Conservation (phyloP, 1,140 invertebrate species). For the Temnothorax nylanderi region DNA sequence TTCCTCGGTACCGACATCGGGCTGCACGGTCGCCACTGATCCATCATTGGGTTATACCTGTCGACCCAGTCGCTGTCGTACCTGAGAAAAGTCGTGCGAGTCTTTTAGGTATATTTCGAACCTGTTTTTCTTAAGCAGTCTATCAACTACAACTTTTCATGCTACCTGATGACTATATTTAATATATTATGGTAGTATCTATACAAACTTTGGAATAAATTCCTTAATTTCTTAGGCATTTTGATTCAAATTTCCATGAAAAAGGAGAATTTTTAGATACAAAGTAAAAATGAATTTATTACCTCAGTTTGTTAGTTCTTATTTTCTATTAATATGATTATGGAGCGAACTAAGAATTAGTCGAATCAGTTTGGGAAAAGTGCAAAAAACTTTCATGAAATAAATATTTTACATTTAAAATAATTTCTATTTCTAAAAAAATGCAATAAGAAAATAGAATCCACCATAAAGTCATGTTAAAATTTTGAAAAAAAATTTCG, state of each 20-base stretch:
- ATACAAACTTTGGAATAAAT: not conserved
- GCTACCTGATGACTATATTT: not conserved
- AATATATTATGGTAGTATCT: not conserved
- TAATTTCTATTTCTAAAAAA: not conserved
- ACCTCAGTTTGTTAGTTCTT: too few relatives aligned
- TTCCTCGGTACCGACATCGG: conserved; percentile 95
- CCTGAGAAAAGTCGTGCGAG: conserved; percentile 66
- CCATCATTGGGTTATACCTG: conserved; percentile 91
- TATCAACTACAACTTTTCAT: not conserved
- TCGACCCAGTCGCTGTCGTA: conserved; percentile 86
- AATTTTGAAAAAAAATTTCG: not conserved
- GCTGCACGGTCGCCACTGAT: conserved; percentile 92
- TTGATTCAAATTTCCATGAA: not conserved
- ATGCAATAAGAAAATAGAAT: not conserved
- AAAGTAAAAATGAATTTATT: not conserved
- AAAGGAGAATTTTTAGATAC: not conserved
- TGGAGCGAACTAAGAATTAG: too few relatives aligned
- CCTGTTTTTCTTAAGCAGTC: not conserved
- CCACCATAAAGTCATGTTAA: not conserved
- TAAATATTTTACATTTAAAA: too few relatives aligned
- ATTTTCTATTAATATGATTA: too few relatives aligned
- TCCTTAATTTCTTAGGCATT: not conserved
- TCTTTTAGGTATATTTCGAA: not conserved
- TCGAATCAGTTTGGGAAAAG: too few relatives aligned
- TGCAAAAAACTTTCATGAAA: too few relatives aligned